phyloP scores from a whole-genome alignment of 2,113 vertebrate genomes.

The Daphoenositta chrysoptera region DNA sequence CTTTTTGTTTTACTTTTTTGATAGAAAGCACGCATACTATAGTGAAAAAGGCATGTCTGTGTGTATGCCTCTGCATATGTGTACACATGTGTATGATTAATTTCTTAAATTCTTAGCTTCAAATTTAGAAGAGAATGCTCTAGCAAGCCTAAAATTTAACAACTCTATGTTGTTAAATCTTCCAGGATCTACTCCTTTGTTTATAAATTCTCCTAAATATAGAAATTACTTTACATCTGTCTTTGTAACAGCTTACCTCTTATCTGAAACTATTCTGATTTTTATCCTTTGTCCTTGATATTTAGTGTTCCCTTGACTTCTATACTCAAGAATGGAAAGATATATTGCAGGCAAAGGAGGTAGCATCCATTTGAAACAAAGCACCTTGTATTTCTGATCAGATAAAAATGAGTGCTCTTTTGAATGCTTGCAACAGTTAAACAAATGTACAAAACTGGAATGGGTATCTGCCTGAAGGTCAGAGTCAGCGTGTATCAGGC shows the following conservation, averaged over 20 bases:
- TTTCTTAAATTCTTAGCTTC: not conserved
- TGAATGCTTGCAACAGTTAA: not conserved
- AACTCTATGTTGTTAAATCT: not conserved
- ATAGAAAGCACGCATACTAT: not conserved
- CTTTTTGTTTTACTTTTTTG: not conserved
- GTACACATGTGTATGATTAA: not conserved
- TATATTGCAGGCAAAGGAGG: not conserved
- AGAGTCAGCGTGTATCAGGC: not conserved
- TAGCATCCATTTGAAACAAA: not conserved
- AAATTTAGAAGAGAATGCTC: not conserved
- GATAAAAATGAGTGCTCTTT: not conserved
- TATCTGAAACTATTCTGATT: not conserved
- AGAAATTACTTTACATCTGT: not conserved
- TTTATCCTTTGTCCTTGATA: conserved; percentile 16
- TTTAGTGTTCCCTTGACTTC: not conserved
- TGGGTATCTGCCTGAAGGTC: not conserved
- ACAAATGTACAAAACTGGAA: not conserved
- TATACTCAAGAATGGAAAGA: not conserved
- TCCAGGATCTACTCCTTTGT: not conserved
- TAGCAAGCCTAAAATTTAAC: not conserved
- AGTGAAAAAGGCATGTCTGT: not conserved
- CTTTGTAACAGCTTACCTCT: not conserved
- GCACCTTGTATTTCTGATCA: not conserved
- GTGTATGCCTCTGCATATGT: not conserved
- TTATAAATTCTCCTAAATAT: not conserved